phyloP scores from a whole-genome alignment of 2,797 vertebrate species.

The Dryobates pubescens region DNA sequence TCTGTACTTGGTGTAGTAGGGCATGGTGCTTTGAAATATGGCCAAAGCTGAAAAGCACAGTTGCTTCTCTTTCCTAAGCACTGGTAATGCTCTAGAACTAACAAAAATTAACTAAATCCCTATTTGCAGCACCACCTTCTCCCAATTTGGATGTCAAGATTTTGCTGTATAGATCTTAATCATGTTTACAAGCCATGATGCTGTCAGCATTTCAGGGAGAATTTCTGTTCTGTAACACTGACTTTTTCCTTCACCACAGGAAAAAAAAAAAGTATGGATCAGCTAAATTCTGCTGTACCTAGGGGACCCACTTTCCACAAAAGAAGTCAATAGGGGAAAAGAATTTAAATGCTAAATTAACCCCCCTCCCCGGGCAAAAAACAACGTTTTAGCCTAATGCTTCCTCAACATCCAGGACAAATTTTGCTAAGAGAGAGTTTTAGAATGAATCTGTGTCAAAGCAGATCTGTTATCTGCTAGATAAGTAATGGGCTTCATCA shows the following conservation, averaged over 20 bases:
- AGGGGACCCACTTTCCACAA: background rate
- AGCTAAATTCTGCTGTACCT: background rate
- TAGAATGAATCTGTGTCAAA: background rate
- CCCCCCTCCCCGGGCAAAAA: background rate
- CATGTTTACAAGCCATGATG: background rate
- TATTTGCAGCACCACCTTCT: background rate
- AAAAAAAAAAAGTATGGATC: background rate
- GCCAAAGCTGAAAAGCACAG: background rate
- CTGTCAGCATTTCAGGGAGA: background rate
- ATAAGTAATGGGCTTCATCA: conserved; percentile 1
- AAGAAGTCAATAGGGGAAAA: conserved; percentile 25
- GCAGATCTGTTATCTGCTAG: conserved; percentile 1
- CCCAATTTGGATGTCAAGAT: background rate
- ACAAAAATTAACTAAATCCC: background rate
- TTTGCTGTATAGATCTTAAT: background rate
- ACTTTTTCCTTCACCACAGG: background rate
- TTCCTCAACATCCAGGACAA: background rate
- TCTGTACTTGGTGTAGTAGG: background rate
- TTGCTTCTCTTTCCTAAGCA: background rate
- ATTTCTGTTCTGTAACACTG: background rate
- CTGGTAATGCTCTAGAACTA: background rate
- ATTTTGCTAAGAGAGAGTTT: conserved; percentile 24
- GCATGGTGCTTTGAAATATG: background rate
- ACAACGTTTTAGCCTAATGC: conserved; percentile 1
- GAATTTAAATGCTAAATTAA: conserved; percentile 50